A percentile compares a stretch with the other conserved stretches of the same genome.
Conservation (phyloP, 2,888 invertebrate genomes). For the Scelioninae gen. 1 region DNA sequence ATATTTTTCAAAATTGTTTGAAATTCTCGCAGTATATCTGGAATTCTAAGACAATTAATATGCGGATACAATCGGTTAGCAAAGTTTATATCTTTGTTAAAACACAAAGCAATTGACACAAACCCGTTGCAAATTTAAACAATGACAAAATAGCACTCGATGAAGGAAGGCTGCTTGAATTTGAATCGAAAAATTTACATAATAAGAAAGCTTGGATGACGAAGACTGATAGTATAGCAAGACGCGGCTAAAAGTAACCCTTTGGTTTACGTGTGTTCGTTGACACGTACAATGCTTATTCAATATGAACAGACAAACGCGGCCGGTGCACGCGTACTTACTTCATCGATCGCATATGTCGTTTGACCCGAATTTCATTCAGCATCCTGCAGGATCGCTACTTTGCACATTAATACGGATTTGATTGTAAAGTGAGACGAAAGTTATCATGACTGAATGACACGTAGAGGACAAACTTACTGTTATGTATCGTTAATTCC, state of each 20-base stretch:
- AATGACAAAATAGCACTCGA: slow-evolving; percentile 26
- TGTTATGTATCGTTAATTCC: slow-evolving; percentile 17
- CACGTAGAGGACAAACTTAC: slow-evolving; percentile 20
- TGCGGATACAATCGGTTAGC: no score
- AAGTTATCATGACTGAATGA: slow-evolving; percentile 32
- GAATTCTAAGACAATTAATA: no score
- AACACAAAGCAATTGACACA: no score
- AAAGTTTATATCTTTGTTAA: no score
- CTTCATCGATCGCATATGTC: slow-evolving; percentile 55
- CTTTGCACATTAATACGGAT: slow-evolving; percentile 52
- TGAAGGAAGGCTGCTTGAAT: slow-evolving; percentile 28
- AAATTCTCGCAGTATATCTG: no score
- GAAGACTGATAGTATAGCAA: slow-evolving; percentile 21
- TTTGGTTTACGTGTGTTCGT: slow-evolving; percentile 37
- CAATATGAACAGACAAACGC: slow-evolving; percentile 54
- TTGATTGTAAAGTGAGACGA: slow-evolving; percentile 43
- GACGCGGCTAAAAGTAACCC: slow-evolving; percentile 53
- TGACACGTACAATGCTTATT: slow-evolving; percentile 48
- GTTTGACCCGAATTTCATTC: slow-evolving; percentile 69
- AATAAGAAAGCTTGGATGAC: slow-evolving; percentile 35
- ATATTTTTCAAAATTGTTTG: no score
- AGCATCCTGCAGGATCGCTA: slow-evolving; percentile 66
- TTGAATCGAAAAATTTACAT: slow-evolving; percentile 48
- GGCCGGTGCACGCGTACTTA: slow-evolving; percentile 61
- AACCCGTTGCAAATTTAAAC: slow-evolving; percentile 5